phyloP scores from a whole-genome alignment of 1,140 invertebrate species.

The Drosophila arawakana region DNA sequence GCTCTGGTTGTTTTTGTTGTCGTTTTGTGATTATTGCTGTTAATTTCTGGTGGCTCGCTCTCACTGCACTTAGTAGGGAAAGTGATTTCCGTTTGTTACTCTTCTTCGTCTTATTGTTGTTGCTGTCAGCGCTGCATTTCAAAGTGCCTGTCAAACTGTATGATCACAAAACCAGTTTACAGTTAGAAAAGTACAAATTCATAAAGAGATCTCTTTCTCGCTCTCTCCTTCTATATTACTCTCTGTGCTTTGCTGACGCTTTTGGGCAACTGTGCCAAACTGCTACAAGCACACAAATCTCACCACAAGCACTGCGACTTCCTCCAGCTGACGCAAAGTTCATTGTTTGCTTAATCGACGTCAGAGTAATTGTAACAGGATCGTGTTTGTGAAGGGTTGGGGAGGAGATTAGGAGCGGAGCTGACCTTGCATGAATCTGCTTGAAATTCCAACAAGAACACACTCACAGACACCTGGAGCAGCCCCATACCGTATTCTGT shows the following conservation, averaged over 20 bases:
- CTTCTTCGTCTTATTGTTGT: slow-evolving; percentile 17
- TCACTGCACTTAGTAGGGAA: slow-evolving; percentile 49
- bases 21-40: slow-evolving; percentile 31
- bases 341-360: slow-evolving; percentile 69
- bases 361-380: slow-evolving; percentile 14
- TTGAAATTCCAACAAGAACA: slow-evolving; percentile 41
- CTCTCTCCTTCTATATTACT: neutral
- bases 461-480: slow-evolving; percentile 12
- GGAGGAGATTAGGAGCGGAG: neutral
- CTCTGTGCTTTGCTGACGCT: neutral
- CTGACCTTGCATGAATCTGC: slow-evolving; percentile 39
- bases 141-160: slow-evolving; percentile 26
- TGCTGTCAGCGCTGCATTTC: slow-evolving; percentile 21
- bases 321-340: slow-evolving; percentile 56
- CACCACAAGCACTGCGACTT: slow-evolving; percentile 21
- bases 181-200: slow-evolving; percentile 23
- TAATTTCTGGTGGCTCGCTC: slow-evolving; percentile 33
- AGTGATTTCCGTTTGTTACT: slow-evolving; percentile 46
- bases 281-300: slow-evolving; percentile 12
- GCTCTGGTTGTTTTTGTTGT: slow-evolving; percentile 11
- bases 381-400: neutral
- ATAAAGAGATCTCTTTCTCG: slow-evolving; percentile 19
- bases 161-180: slow-evolving; percentile 32
- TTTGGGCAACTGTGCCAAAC: slow-evolving; percentile 15
- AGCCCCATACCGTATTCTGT: neutral